Base-by-base conservation (phyloP, 2,888 invertebrate genomes). In the Chrysina gloriosa region DNA sequence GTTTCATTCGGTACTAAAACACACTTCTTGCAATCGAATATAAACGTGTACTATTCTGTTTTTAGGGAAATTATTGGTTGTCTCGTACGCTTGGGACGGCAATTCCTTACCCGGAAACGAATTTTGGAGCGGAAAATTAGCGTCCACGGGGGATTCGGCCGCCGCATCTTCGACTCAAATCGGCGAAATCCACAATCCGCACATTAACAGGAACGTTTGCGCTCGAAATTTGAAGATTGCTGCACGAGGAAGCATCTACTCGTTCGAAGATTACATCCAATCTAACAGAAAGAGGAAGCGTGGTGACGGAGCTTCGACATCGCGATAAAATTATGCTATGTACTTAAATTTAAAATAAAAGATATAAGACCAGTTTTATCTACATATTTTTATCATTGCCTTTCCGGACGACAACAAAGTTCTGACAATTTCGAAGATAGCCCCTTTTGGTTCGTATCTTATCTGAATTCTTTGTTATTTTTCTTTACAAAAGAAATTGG, bases 51-150 rank as follows among this genome's bases (percentile, higher is more conserved):
- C 9, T 21, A 7, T 16, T 50, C 27, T 21, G 2, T 58, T 72
- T 76, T 52, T 66, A 79, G 78, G 72, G 5, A 84, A 85, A 77
- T 77, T 85, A 3, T 81, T 90, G 7, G 86, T 91, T 0, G 87
- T 90, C 23, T 90, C 89, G 0, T 92, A 91, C 75, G 89, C 92
- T 0, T 90, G 91, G 89, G 91, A 92, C 77, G 88, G 90, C 6
- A 92, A 92, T 76, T 87, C 92, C 0, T 84, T 90, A 67, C 91
- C 92, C 0, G 92, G 91, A 42, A 92, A 92, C 74, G 92, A 92
- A 76, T 92, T 89, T 78, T 92, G 92, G 92, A 74, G 80, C 2
- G 86, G 86, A 14, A 86, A 84, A 65, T 75, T 89, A 2, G 79
- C 82, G 0, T 79, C 84, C 0, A 88, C 89, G 0, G 89, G 89